Evolutionary conservation across 1,140 invertebrate genomes (phyloP), one percentile per base, ranked within the genome.

Genomic region (Lordiphosa mommai): DNA sequence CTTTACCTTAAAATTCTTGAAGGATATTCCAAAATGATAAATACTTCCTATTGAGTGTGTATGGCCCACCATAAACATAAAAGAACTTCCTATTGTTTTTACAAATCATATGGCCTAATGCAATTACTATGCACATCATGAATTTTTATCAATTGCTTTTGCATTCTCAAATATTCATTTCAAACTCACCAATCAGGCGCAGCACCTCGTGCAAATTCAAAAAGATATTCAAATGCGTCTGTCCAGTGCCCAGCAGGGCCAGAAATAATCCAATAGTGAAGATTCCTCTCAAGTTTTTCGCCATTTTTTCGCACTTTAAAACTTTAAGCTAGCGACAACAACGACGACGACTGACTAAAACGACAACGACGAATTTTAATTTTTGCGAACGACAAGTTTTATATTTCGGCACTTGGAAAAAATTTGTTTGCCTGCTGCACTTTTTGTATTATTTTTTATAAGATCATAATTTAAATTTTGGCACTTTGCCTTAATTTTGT

Each of bases 171-270:
- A 27, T 7, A 0, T 17, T 27, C 23, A 23, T 1, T 20, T 2
- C 4, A 27, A 64, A 89, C 88, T 89, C 57, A 90, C 89, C 89
- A 59, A 90, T 82, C 72, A 90, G 61, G 59, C 88, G 70, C 61
- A 87, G 72, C 48, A 89, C 88, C 77, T 90, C 89, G 69, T 89
- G 88, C 56, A 88, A 55, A 61, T 89, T 89, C 16, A 90, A 71
- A 58, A 88, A 90, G 47, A 90, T 74, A 61, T 90, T 89, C 29
- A 89, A 66, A 56, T 89, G 86, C 3, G 74, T 60, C 41, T 84
- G 76, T 37, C 69, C 67, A 40, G 63, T 44, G 56, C 60, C 61
- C 14, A 72, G 50, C 40, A 87, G 72, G 12, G 66, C 53, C 49
- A 84, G 46, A 41, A 86, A 63, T 88, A 88, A 86, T 87, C 86